Conservation (phyloP, 2,888 invertebrate genomes). For the Ormyrus labotus region DNA sequence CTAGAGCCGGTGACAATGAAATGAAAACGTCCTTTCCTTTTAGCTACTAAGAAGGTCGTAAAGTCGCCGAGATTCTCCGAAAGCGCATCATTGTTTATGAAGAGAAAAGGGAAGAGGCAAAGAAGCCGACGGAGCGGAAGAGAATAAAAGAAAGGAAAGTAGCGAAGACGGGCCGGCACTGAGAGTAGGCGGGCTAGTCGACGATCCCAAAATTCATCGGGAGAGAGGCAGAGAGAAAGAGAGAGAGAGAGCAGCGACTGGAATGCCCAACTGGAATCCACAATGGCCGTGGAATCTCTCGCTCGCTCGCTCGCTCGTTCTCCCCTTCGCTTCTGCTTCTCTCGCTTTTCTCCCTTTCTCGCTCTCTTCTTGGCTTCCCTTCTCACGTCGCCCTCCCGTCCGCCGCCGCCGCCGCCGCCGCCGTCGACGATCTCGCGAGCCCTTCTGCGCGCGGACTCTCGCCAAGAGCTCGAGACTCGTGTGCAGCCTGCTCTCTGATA, state of each 20-base stretch:
- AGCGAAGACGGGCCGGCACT: neutral
- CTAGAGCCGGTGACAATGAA: neutral
- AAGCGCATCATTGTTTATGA: conserved; percentile 17
- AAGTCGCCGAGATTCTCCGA: neutral
- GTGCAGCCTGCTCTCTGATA: neutral
- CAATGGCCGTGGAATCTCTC: conserved; percentile 53
- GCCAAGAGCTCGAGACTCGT: no score
- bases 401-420: neutral
- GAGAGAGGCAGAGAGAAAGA: conserved; percentile 4
- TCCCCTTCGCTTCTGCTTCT: conserved; percentile 28
- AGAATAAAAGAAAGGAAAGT: conserved; percentile 39
- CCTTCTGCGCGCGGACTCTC: conserved; percentile 36
- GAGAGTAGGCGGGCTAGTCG: neutral
- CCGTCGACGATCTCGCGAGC: neutral
- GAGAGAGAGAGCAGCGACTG: conserved; percentile 15
- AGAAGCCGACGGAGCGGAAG: conserved; percentile 34
- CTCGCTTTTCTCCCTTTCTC: conserved; percentile 9
- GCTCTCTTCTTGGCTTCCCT: conserved; percentile 5
- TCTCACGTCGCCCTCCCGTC: conserved; percentile 1
- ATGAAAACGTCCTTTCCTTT: neutral
- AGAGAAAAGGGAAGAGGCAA: neutral
- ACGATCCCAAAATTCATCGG: conserved; percentile 26
- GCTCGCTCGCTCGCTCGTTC: neutral
- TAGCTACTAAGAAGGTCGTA: neutral
- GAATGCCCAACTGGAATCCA: conserved; percentile 46